Evolutionary conservation across 2,113 vertebrate species (phyloP).

Genomic region (Morone chrysops): DNA sequence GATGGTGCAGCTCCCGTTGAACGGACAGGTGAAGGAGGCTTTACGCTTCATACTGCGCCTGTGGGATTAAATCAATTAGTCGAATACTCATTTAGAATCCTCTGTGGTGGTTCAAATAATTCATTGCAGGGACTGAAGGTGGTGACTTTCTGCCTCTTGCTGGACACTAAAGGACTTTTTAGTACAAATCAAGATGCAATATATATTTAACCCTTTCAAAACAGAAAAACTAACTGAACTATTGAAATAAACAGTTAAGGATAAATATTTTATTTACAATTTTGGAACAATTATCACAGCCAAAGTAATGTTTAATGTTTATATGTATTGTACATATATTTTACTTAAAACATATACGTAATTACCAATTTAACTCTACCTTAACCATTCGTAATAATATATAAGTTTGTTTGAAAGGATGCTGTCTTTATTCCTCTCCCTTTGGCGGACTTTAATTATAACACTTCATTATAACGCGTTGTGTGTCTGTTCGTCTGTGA

Average conservation of each 20-base stretch:
- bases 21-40: slow-evolving; percentile 94
- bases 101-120: not conserved
- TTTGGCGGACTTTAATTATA: not conserved
- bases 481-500: not conserved
- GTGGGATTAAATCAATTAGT: slow-evolving; percentile 4
- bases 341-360: not conserved
- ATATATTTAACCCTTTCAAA: not conserved
- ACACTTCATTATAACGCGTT: not conserved
- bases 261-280: not conserved
- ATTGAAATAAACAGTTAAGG: not conserved
- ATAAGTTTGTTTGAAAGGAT: not conserved
- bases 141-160: not conserved
- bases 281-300: not conserved
- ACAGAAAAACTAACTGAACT: not conserved
- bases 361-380: not conserved
- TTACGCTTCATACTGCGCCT: slow-evolving; percentile 99
- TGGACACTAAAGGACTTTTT: not conserved
- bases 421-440: not conserved
- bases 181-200: not conserved
- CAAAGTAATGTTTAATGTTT: not conserved
- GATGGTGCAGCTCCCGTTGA: slow-evolving; percentile 94
- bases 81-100: not conserved
- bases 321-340: not conserved
- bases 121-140: not conserved
- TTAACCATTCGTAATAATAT: not conserved